Base-by-base conservation (phyloP, 2,888 invertebrate species). In the Hipparchia sbordonii region DNA sequence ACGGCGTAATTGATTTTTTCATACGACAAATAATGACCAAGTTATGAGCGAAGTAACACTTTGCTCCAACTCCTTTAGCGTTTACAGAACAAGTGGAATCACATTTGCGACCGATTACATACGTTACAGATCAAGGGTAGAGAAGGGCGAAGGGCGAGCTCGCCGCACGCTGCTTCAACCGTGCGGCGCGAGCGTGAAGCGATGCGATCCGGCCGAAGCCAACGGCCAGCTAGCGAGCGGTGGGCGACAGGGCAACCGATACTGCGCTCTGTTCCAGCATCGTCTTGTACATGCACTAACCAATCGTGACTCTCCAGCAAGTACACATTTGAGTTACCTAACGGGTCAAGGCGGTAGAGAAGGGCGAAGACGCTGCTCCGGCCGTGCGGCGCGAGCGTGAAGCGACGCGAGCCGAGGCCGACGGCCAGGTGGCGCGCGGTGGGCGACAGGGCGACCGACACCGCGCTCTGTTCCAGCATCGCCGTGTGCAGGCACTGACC, bases 371-470 rank as follows among this genome's bases (percentile, higher is more conserved):
- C 89, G 77, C 90, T 91, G 79, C 86, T 90, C 73, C 95, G 85
- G 62, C 95, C 94, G 82, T 93, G 94, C 12, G 95, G 94, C 74
- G 95, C 93, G 60, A 95, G 92, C 63, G 95, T 94, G 86, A 93
- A 92, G 61, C 96, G 92, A 0, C 96, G 93, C 54, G 96, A 95
- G 74, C 97, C 97, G 57, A 97, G 93, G 12, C 98, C 98, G 46
- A 98, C 97, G 62, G 97, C 95, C 48, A 98, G 93, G 88, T 97
- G 97, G 46, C 96, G 95, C 77, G 96, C 96, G 12, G 96, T 95
- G 1, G 98, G 97, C n/a, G 97, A 97, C 77, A 98, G 92, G 75
- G 97, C 97, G 59, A 98, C 96, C 0, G 97, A 97, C 67, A 98
- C 97, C 1, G 97, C 97, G 86, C 96, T 96, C 81, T 97, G 96